Evolutionary conservation across 2,113 vertebrate species (phyloP).

Genomic region (Prunella fulvescens): DNA sequence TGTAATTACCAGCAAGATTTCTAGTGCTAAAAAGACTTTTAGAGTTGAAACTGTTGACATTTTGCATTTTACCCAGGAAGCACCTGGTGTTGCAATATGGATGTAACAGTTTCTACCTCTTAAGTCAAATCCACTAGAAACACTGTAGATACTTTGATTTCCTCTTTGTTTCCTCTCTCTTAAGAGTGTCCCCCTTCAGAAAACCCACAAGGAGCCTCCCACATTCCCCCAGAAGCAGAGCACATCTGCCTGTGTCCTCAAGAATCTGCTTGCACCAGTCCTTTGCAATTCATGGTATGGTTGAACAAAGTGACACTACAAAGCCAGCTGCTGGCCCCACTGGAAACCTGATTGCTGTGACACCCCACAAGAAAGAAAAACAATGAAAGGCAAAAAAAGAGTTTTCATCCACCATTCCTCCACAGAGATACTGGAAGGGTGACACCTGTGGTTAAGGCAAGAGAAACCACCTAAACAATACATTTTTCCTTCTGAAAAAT

Average conservation of each 20-base stretch:
- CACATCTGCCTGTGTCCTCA: fast-evolving
- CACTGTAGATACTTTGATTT: neutral
- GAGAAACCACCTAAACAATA: neutral
- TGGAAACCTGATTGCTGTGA: neutral
- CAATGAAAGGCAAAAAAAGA: neutral
- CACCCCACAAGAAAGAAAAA: neutral
- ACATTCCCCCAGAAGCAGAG: fast-evolving
- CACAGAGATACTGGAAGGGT: neutral
- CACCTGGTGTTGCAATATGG: neutral
- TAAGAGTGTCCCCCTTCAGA: neutral
- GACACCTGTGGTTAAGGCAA: neutral
- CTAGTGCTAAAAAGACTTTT: neutral
- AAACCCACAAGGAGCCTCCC: neutral
- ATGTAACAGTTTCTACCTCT: neutral
- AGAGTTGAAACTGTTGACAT: neutral
- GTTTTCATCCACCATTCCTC: neutral
- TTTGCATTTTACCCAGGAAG: neutral
- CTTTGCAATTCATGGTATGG: neutral
- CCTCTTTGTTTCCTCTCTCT: neutral
- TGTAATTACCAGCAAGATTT: neutral
- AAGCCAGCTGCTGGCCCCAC: neutral
- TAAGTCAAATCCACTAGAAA: neutral
- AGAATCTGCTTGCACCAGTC: neutral
- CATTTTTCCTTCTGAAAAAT: neutral
- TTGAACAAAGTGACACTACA: neutral